Percentiles rank a stretch among this genome's conserved stretches.
phyloP scores from a whole-genome alignment of 2,888 invertebrate genomes.

The Aphidoletes aphidimyza region DNA sequence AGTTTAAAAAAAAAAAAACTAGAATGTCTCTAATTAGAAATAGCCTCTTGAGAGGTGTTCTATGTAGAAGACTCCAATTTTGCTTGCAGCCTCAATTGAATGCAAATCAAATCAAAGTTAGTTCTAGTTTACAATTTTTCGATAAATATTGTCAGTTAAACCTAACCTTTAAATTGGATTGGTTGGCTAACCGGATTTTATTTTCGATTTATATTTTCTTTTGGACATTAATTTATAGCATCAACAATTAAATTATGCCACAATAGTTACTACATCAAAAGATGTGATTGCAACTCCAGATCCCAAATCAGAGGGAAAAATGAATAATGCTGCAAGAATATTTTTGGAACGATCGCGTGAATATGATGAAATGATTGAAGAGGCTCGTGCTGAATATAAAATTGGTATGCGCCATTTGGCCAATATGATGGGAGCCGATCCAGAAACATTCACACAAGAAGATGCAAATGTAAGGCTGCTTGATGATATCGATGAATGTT shows the following conservation, averaged over 20 bases:
- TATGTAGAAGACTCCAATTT: not conserved
- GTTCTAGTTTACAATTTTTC: not conserved
- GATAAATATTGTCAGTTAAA: not conserved
- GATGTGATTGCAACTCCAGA: slow-evolving; percentile 62
- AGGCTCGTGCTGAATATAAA: slow-evolving; percentile 82
- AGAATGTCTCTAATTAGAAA: not conserved
- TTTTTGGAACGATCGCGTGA: slow-evolving; percentile 85
- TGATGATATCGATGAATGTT: too few species aligned
- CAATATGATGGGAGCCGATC: slow-evolving; percentile 98
- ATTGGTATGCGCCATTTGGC: slow-evolving; percentile 96
- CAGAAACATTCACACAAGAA: slow-evolving; percentile 85
- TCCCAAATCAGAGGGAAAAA: slow-evolving; percentile 69
- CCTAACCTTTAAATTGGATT: not conserved
- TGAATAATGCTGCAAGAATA: slow-evolving; percentile 89
- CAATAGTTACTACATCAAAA: slow-evolving; percentile 62
- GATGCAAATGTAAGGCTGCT: slow-evolving; percentile 84
- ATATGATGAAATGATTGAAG: slow-evolving; percentile 85
- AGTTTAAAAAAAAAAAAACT: not conserved
- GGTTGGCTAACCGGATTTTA: not conserved
- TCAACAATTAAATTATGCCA: slow-evolving; percentile 54
- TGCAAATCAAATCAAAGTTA: not conserved
- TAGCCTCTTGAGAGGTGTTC: slow-evolving; percentile 2
- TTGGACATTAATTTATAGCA: not conserved
- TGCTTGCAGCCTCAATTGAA: not conserved
- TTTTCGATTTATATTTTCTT: not conserved